Conservation (phyloP, 1,140 invertebrate genomes). For the Panagrolaimus sp. region DNA sequence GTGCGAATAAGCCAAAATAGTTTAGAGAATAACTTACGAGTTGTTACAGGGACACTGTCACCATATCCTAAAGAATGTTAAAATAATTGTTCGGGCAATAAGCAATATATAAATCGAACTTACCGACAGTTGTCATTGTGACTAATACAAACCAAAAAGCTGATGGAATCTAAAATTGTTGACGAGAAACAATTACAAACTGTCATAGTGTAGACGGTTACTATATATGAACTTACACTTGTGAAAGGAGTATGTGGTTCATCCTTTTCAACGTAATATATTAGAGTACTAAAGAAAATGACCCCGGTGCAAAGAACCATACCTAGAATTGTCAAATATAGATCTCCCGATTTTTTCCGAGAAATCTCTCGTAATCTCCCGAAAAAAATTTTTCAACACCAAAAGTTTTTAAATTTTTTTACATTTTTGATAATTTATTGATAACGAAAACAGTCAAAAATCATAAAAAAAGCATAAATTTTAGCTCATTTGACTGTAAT, state of each 20-base stretch:
- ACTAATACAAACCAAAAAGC: conserved; percentile 52
- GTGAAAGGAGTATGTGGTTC: conserved; percentile 36
- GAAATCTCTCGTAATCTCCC: no score
- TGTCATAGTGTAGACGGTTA: neutral
- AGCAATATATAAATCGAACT: no score
- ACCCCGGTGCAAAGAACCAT: conserved; percentile 46
- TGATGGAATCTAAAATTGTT: conserved; percentile 46
- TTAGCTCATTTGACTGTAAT: no score
- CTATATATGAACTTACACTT: neutral
- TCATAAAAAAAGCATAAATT: no score
- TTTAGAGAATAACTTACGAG: conserved; percentile 10
- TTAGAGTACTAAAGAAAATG: conserved; percentile 50
- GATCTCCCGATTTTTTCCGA: no score
- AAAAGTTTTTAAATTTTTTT: no score
- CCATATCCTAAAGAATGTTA: conserved; percentile 15
- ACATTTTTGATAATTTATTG: no score
- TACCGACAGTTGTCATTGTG: no score
- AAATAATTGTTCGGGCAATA: no score
- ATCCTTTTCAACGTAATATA: conserved; percentile 56
- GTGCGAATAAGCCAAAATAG: no score
- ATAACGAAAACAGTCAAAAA: no score
- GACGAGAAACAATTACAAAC: conserved; percentile 33
- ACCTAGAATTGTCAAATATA: conserved; percentile 12
- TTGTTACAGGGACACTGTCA: conserved; percentile 22
- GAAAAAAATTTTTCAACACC: no score